phyloP scores from a whole-genome alignment of 2,113 vertebrate genomes.

The Xerus inauris region DNA sequence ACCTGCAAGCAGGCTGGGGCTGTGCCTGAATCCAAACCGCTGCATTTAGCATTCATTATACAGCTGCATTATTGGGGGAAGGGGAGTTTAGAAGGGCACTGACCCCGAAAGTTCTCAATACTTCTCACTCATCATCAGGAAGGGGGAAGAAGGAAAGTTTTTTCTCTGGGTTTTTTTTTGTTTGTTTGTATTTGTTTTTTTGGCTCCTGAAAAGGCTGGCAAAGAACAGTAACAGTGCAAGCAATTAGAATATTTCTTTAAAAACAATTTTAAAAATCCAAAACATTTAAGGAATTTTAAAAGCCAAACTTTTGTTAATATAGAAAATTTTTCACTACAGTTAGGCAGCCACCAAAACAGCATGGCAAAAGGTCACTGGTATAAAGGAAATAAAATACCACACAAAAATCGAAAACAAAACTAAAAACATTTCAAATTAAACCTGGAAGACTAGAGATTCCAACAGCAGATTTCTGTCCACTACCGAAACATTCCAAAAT shows the following conservation, averaged over 20 bases:
- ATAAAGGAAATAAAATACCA: slow-evolving; percentile 83
- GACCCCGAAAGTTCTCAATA: slow-evolving; percentile 89
- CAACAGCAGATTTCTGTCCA: slow-evolving; percentile 83
- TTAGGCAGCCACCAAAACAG: slow-evolving; percentile 76
- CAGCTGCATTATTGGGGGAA: slow-evolving; percentile 88
- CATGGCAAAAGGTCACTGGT: slow-evolving; percentile 56
- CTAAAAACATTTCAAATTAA: slow-evolving; percentile 84
- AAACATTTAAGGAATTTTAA: slow-evolving; percentile 80
- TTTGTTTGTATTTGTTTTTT: slow-evolving; percentile 86
- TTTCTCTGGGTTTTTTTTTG: slow-evolving; percentile 90
- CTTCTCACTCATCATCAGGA: slow-evolving; percentile 89
- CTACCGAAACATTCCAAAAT: slow-evolving; percentile 83
- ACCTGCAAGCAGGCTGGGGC: slow-evolving; percentile 86
- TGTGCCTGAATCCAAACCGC: slow-evolving; percentile 87
- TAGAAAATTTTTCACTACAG: slow-evolving; percentile 80
- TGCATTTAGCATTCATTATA: slow-evolving; percentile 86
- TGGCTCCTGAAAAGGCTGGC: slow-evolving; percentile 91
- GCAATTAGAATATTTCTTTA: slow-evolving; percentile 87
- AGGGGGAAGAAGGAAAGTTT: slow-evolving; percentile 89
- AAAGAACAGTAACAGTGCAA: slow-evolving; percentile 91
- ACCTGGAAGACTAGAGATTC: slow-evolving; percentile 82
- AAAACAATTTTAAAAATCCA: slow-evolving; percentile 78
- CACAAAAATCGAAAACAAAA: slow-evolving; percentile 80
- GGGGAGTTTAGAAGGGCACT: slow-evolving; percentile 89
- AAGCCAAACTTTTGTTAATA: slow-evolving; percentile 73